Conservation (phyloP, 1,140 invertebrate genomes). For the Brachionus asplanchnoidis region DNA sequence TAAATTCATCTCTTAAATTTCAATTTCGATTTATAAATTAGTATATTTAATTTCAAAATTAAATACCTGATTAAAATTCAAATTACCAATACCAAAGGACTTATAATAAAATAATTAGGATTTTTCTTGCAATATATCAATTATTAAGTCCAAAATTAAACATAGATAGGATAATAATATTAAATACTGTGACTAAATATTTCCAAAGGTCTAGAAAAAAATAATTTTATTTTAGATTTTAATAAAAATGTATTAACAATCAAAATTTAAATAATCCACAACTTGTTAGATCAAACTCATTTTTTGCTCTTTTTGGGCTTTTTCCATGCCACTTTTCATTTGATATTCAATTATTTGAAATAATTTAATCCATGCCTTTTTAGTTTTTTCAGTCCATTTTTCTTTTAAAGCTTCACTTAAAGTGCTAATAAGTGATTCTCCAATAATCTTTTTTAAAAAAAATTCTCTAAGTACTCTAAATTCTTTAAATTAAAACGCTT, state of each 20-base stretch:
- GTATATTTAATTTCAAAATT: too few relatives aligned
- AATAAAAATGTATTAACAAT: neutral
- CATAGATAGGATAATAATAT: too few relatives aligned
- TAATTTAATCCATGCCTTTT: conserved; percentile 7
- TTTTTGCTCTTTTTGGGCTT: neutral
- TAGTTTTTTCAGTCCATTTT: conserved; percentile 20
- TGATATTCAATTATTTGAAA: conserved; percentile 29
- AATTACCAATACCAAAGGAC: too few relatives aligned
- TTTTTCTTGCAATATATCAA: too few relatives aligned
- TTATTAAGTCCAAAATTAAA: too few relatives aligned
- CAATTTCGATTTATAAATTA: too few relatives aligned
- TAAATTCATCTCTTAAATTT: too few relatives aligned
- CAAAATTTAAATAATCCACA: too few relatives aligned
- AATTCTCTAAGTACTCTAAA: neutral
- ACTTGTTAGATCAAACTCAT: neutral
- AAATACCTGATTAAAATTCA: too few relatives aligned
- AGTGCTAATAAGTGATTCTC: neutral
- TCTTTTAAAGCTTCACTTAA: conserved; percentile 13
- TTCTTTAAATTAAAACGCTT: neutral
- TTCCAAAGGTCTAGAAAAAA: too few relatives aligned
- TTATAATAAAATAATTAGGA: too few relatives aligned
- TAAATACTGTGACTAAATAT: too few relatives aligned
- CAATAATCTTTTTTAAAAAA: neutral
- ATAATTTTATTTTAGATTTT: neutral
- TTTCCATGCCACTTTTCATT: conserved; percentile 1